Base-by-base conservation (phyloP, 2,888 invertebrate genomes). In the Leptodirus hochenwartii region DNA sequence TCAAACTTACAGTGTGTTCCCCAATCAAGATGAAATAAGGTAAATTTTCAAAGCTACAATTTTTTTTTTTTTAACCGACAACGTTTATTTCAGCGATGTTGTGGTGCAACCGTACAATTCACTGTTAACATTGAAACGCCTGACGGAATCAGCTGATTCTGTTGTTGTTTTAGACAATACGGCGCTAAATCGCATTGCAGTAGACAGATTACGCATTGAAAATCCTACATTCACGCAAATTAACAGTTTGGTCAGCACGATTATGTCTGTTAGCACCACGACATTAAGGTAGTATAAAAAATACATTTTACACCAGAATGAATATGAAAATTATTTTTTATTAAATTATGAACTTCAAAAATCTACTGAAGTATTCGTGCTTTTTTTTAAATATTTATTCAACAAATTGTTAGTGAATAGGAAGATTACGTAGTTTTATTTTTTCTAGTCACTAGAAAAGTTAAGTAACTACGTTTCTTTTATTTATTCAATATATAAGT, bases 1-100 rank as follows among this genome's bases (percentile, higher is more conserved):
- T 20, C 88, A 98, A 59, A 95, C 96, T 0, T 99, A 96, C 58
- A 96, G 95, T 48, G 96, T 99, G 3, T 99, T 99, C 53, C 96
- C 98, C 0, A 96, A 96, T 58, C 80, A 88, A 49, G 87, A 88
- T 59, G 88, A 90, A 63, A 85, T 85, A 45, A 81, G 79, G 73
- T 75, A 49, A 39, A 31, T 20, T 6, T 20, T 8, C 20, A 15
- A 17, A 16, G 2, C 8, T 25, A 24, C 33, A 15, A 22, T 13
- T n/a, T 35, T 30, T 33, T 39, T 43, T 36, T 42, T 34, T n/a
- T n/a, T n/a, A n/a, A n/a, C n/a, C n/a, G n/a, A n/a, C n/a, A n/a
- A n/a, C n/a, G n/a, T 30, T 39, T 31, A 32, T 54, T 53, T 25
- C 47, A 87, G 88, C 57, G 91, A 93, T 56, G 91, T 93, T 14